These are phyloP conservation scores for Coenobita brevimanus DNA, from an alignment of 1,140 invertebrate genomes.

Conservation along the genomic window DNA sequence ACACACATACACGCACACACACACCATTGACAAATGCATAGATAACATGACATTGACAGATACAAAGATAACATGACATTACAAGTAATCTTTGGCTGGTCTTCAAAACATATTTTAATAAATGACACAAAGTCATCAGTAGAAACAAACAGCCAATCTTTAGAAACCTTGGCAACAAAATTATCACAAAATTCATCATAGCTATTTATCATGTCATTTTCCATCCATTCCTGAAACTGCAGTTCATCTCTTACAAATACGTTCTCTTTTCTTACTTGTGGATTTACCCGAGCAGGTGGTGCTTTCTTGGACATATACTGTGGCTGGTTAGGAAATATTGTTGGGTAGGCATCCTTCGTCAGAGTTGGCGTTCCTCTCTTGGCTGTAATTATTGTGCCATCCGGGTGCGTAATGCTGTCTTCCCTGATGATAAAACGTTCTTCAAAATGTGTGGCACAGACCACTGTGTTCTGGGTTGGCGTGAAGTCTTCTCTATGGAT, in stretches of 20 bases:
- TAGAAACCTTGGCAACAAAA: slow-evolving; percentile 5
- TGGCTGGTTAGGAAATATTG: not conserved
- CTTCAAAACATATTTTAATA: slow-evolving; percentile 5
- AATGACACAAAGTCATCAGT: not conserved
- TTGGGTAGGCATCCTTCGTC: slow-evolving; percentile 4
- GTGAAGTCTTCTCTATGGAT: not conserved
- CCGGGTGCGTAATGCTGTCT: not conserved
- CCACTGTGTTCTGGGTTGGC: not conserved
- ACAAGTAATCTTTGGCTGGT: slow-evolving; percentile 5
- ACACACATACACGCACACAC: no score
- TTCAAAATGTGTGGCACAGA: slow-evolving; percentile 11
- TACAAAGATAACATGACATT: no score
- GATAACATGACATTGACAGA: no score
- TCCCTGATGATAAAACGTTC: not conserved
- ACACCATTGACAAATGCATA: no score
- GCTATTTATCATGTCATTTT: not conserved
- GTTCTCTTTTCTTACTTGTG: not conserved
- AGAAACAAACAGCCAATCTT: slow-evolving; percentile 9
- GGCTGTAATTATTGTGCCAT: not conserved
- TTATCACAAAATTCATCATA: not conserved
- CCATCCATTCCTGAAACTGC: not conserved
- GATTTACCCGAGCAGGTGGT: not conserved
- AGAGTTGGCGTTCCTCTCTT: not conserved
- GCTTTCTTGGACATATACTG: slow-evolving; percentile 21
- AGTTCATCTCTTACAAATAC: not conserved